These are phyloP conservation scores for Neodon shergylaensis DNA, from an alignment of 2,113 vertebrate species.

Conservation along the genomic window DNA sequence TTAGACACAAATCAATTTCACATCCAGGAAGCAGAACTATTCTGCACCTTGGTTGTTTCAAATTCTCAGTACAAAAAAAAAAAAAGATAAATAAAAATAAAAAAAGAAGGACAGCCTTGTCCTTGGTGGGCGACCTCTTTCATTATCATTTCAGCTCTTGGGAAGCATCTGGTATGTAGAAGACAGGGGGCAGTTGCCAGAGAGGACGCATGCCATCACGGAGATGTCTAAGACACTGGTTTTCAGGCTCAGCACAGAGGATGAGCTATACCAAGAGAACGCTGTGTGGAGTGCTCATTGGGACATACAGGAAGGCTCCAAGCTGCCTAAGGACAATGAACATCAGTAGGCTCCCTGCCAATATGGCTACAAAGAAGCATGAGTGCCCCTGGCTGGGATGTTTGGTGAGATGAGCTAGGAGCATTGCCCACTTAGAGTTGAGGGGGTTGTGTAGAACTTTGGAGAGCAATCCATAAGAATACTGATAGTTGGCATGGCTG, in stretches of 20 bases:
- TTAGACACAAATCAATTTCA: constrained; percentile 46
- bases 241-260: not conserved
- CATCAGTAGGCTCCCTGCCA: not conserved
- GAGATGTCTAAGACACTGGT: not conserved
- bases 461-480: not conserved
- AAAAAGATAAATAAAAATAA: not conserved
- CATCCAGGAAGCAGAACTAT: not conserved
- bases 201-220: not conserved
- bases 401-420: not conserved
- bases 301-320: not conserved
- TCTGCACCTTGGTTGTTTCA: not conserved
- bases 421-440: not conserved
- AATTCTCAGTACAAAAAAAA: not conserved
- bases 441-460: not conserved
- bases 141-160: not conserved
- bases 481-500: not conserved
- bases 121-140: not conserved
- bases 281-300: not conserved
- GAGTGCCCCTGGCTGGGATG: not conserved
- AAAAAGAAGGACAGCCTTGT: not conserved
- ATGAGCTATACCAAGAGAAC: not conserved
- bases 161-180: not conserved
- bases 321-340: not conserved
- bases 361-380: not conserved
- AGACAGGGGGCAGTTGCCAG: not conserved